Percentiles rank a stretch among this genome's conserved stretches.
phyloP scores from a whole-genome alignment of 2,888 invertebrate genomes.

The Deilephila elpenor region DNA sequence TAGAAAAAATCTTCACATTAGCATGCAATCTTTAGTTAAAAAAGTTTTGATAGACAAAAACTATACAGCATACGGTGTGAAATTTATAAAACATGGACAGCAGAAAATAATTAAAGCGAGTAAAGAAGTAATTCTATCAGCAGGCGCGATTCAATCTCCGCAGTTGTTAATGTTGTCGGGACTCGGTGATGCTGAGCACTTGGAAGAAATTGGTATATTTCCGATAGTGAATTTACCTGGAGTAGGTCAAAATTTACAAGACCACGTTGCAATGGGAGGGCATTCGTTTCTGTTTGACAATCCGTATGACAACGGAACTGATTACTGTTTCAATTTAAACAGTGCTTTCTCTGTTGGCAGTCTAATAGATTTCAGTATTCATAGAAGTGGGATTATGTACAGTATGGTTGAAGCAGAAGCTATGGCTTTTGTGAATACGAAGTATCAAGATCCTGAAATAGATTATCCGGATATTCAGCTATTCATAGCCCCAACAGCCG shows the following conservation, averaged over 20 bases:
- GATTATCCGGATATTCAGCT: conserved; percentile 93
- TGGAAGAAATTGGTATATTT: conserved; percentile 85
- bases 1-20: conserved; percentile 90
- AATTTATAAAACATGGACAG: conserved; percentile 85
- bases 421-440: conserved; percentile 91
- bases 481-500: conserved; percentile 90
- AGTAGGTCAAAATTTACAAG: conserved; percentile 92
- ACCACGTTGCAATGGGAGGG: conserved; percentile 93
- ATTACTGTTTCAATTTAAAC: conserved; percentile 88
- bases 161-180: conserved; percentile 95
- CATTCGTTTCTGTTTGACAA: conserved; percentile 89
- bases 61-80: conserved; percentile 87
- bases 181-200: conserved; percentile 87
- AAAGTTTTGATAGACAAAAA: conserved; percentile 87
- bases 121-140: conserved; percentile 93
- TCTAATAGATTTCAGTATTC: conserved; percentile 86
- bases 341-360: conserved; percentile 85
- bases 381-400: conserved; percentile 88
- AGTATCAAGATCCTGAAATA: conserved; percentile 86
- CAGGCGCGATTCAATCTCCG: conserved; percentile 93
- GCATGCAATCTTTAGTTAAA: conserved; percentile 87
- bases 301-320: conserved; percentile 81
- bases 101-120: conserved; percentile 85
- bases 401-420: conserved; percentile 91
- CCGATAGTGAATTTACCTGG: conserved; percentile 87